Conservation (phyloP, 2,797 vertebrate species). For the Holocentrus rufus region DNA sequence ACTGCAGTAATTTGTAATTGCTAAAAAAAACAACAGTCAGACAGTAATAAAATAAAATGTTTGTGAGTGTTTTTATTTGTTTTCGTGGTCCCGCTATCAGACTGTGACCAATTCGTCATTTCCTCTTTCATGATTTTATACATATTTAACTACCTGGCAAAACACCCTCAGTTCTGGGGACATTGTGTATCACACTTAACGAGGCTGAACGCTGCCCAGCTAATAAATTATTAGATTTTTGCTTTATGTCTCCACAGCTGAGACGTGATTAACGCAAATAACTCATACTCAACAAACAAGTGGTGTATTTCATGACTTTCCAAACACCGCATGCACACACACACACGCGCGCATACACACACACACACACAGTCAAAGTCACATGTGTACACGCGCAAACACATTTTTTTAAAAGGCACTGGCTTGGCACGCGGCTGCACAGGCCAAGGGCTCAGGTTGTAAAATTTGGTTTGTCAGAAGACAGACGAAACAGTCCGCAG, state of each 20-base stretch:
- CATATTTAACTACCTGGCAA: conserved; percentile 41
- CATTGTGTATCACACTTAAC: conserved; percentile 11
- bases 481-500: conserved; percentile 65
- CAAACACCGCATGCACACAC: conserved; percentile 19
- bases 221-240: conserved; percentile 25
- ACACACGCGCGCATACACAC: neutral
- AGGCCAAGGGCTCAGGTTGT: conserved; percentile 65
- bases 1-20: neutral
- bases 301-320: conserved; percentile 53
- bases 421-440: conserved; percentile 50
- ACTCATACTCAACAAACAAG: conserved; percentile 62
- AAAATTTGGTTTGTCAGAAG: conserved; percentile 67
- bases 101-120: conserved; percentile 10
- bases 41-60: neutral
- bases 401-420: conserved; percentile 54
- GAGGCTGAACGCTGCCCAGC: conserved; percentile 18
- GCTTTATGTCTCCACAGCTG: conserved; percentile 43
- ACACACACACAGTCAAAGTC: conserved; percentile 14
- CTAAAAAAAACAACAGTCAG: neutral
- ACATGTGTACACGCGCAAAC: conserved; percentile 22
- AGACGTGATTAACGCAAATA: conserved; percentile 61
- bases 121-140: conserved; percentile 11
- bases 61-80: neutral
- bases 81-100: neutral
- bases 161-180: neutral